Base-by-base conservation (phyloP, 2,113 vertebrate genomes). In the Lipotes vexillifer region DNA sequence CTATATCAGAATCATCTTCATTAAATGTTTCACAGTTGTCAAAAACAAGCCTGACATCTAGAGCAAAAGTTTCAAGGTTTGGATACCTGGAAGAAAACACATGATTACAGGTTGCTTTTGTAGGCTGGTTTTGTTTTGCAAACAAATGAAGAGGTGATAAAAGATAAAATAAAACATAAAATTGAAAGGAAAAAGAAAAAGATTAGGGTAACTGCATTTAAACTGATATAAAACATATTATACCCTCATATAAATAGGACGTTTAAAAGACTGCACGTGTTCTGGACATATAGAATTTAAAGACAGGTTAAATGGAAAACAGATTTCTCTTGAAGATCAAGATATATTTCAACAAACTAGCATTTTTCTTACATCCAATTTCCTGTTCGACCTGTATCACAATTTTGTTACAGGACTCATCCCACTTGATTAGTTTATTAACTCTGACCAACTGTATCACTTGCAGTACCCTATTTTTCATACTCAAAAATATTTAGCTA, bases 1-100 rank as follows among this genome's bases (percentile, higher is more conserved):
- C 99, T 98, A 99, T 99, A 98, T 99, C 99, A 90, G 99, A 99
- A 98, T 99, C 99, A 97, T 99, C 99, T 99, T 99, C 99, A 98
- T 99, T 99, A 98, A 99, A 99, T 97, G 99, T 99, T 99, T 99
- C 99, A 98, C 99, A 99, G 99, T 99, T 99, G 99, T 99, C 99
- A 98, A 99, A 99, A 96, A 99, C 99, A 98, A 99, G 99, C 98
- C 99, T 99, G 98, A 99, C 99, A 94, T 99, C 99, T 63, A 99
- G 99, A 93, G 99, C 99, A 98, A 99, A 99, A 27, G 99, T 99
- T 98, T 99, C 99, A 97, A 99, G 98, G 97, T 99, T 99, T 92
- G 99, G 99, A 98, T 99, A 99, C 98, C 99, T 99, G 98, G 94
- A 99, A 98, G 91, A 96, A 97, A 95, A 97, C 97, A 98, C 65